A percentile compares a stretch with the other conserved stretches of the same genome.
phyloP scores from a whole-genome alignment of 2,888 invertebrate species.

The Flexamia atlantica region DNA sequence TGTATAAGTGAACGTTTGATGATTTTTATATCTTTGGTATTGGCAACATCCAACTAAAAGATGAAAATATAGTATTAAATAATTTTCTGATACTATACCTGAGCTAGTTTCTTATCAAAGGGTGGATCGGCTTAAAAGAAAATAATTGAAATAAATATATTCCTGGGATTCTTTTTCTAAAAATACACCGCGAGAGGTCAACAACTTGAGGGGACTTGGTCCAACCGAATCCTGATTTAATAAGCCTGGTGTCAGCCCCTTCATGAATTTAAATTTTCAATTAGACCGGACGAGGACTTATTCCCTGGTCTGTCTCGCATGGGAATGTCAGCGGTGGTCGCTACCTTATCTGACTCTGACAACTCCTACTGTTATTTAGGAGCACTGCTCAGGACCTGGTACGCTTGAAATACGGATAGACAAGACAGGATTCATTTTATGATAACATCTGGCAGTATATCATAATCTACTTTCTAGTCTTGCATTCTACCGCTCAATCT shows the following conservation, averaged over 20 bases:
- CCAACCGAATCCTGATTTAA: constrained; percentile 1
- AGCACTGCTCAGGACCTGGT: background rate
- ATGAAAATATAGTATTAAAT: no score
- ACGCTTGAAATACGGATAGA: background rate
- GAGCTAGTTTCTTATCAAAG: no score
- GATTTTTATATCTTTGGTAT: no score
- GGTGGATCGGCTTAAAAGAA: no score
- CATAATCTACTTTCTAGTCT: no score
- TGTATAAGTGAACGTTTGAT: no score
- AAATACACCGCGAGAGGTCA: background rate
- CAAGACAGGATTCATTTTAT: no score
- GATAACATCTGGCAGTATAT: no score
- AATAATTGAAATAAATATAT: no score
- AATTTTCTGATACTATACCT: no score
- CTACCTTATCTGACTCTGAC: background rate
- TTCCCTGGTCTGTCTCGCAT: background rate
- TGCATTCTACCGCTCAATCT: no score
- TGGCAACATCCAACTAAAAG: no score
- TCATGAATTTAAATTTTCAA: constrained; percentile 45
- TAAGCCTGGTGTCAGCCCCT: background rate
- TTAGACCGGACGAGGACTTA: constrained; percentile 24
- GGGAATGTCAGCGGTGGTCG: background rate
- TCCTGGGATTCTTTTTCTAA: background rate
- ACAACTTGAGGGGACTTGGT: background rate
- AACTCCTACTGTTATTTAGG: background rate